Percentiles rank a stretch among this genome's conserved stretches.
Conservation (phyloP, 2,888 invertebrate species). For the Watsonalla cultraria region DNA sequence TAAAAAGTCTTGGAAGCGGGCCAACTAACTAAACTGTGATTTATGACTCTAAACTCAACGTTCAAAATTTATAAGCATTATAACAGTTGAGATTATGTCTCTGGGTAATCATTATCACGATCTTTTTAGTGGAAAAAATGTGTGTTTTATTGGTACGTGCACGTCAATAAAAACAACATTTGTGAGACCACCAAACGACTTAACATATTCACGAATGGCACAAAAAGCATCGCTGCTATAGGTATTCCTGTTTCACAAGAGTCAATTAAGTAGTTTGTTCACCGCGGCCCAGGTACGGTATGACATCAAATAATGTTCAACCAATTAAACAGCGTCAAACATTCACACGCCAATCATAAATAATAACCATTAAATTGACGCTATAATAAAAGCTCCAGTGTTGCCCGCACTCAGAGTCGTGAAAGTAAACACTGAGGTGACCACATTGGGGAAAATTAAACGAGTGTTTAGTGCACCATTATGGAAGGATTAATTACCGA, state of each 20-base stretch:
- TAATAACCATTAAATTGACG: slow-evolving; percentile 55
- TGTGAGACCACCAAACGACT: not conserved
- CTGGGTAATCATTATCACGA: slow-evolving; percentile 12
- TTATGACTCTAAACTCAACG: slow-evolving; percentile 29
- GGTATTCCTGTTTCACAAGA: slow-evolving; percentile 13
- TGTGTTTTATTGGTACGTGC: not conserved
- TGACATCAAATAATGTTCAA: slow-evolving; percentile 27
- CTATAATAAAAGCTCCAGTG: slow-evolving; percentile 46
- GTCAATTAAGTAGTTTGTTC: slow-evolving; percentile 28
- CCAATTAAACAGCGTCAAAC: slow-evolving; percentile 44
- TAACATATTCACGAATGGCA: slow-evolving; percentile 11
- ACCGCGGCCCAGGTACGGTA: slow-evolving; percentile 24
- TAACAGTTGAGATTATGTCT: slow-evolving; percentile 23
- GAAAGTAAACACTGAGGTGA: slow-evolving; percentile 47
- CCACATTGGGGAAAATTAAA: slow-evolving; percentile 38
- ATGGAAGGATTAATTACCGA: slow-evolving; percentile 59
- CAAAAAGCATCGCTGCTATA: slow-evolving; percentile 10
- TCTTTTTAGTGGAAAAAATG: not conserved
- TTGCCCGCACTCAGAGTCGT: slow-evolving; percentile 33
- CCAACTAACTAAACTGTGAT: slow-evolving; percentile 34
- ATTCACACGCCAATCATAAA: slow-evolving; percentile 64
- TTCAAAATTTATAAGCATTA: slow-evolving; percentile 25
- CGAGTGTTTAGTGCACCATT: slow-evolving; percentile 43
- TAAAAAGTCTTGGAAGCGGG: slow-evolving; percentile 35
- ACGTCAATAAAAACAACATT: not conserved